phyloP scores from a whole-genome alignment of 2,113 vertebrate genomes.

The Argyrosomus japonicus region DNA sequence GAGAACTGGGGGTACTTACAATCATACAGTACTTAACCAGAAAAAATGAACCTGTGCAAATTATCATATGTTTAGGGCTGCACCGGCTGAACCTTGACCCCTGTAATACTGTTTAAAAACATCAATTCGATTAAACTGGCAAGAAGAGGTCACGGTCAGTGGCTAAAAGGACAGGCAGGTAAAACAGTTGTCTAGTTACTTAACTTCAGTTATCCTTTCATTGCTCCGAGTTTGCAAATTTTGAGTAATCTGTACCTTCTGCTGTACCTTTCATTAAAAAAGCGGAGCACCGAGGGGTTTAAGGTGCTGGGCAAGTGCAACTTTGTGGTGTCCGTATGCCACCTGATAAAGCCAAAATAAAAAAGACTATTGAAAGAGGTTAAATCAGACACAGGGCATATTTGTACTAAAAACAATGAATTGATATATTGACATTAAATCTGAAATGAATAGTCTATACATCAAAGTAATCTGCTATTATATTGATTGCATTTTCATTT shows the following conservation, averaged over 20 bases:
- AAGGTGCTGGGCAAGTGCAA: neutral
- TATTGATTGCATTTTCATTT: too few species aligned
- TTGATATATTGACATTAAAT: neutral
- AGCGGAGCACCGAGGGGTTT: neutral
- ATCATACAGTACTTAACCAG: constrained; percentile 35
- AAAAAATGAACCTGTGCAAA: constrained; percentile 48
- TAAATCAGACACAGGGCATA: neutral
- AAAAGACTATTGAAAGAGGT: too few species aligned
- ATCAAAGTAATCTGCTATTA: neutral
- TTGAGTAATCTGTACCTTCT: neutral
- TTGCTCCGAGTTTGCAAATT: neutral
- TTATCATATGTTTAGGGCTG: neutral
- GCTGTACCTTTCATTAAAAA: too few species aligned
- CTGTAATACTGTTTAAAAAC: constrained; percentile 1
- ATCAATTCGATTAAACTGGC: neutral
- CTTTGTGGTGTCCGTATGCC: neutral
- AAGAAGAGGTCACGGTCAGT: neutral
- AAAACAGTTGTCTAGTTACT: neutral
- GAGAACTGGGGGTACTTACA: constrained; percentile 66
- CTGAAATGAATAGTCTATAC: neutral
- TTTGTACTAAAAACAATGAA: neutral
- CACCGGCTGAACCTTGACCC: neutral
- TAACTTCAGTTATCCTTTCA: neutral
- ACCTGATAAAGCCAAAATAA: too few species aligned
- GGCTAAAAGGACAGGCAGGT: neutral